These are phyloP conservation scores for Acrobeloides nanus DNA, from an alignment of 2,888 invertebrate genomes.

Conservation along the genomic window DNA sequence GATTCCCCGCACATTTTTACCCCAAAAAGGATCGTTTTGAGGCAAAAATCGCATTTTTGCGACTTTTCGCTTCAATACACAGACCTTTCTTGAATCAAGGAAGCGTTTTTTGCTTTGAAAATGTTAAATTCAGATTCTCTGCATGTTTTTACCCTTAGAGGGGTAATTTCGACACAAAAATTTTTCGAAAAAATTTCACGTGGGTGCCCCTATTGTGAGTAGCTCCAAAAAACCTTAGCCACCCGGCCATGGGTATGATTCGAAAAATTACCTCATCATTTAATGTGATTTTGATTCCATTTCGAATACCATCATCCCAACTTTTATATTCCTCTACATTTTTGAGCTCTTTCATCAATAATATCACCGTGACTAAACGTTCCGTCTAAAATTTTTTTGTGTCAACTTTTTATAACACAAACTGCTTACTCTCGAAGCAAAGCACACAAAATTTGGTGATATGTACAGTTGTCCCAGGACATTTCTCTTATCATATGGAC, in stretches of 20 bases:
- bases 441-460: constrained; percentile 89
- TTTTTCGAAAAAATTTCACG: constrained; percentile 3
- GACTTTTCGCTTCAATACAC: too few relatives aligned
- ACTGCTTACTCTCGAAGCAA: constrained; percentile 75
- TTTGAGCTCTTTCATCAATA: constrained; percentile 38
- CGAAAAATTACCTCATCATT: constrained; percentile 9
- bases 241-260: background rate
- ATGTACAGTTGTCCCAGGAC: constrained; percentile 80
- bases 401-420: too few relatives aligned
- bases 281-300: constrained; percentile 20
- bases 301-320: constrained; percentile 19
- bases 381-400: constrained; percentile 44
- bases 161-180: background rate
- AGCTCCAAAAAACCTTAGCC: background rate
- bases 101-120: too few relatives aligned
- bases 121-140: too few relatives aligned
- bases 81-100: too few relatives aligned
- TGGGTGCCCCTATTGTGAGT: constrained; percentile 16
- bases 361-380: constrained; percentile 39
- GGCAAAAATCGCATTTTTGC: too few relatives aligned
- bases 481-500: constrained; percentile 84
- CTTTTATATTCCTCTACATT: constrained; percentile 39
- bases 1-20: too few relatives aligned
- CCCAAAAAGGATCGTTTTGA: too few relatives aligned
- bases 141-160: too few relatives aligned